Conservation (phyloP, 1,140 invertebrate genomes). For the Aethina tumida region DNA sequence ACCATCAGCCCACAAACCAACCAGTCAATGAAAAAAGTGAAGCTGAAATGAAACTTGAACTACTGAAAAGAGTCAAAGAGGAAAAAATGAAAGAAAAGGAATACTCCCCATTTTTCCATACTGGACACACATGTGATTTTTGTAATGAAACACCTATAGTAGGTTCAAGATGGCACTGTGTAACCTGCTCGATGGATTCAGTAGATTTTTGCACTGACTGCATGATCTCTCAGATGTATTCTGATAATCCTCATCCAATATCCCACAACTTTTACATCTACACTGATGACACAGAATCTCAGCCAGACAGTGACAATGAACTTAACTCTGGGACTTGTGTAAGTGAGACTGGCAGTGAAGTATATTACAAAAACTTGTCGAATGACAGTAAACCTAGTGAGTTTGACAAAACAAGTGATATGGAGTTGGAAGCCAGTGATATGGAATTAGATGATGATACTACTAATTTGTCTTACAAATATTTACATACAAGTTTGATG, state of each 20-base stretch:
- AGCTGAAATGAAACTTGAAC: conserved; percentile 25
- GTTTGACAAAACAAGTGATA: conserved; percentile 1
- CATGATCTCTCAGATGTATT: conserved; percentile 33
- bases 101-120: conserved; percentile 11
- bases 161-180: conserved; percentile 62
- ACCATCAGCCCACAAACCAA: conserved; percentile 24
- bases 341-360: neutral
- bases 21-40: conserved; percentile 15
- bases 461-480: no score
- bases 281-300: neutral
- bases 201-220: conserved; percentile 37
- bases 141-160: conserved; percentile 57
- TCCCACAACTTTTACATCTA: conserved; percentile 24
- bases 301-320: conserved; percentile 1
- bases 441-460: no score
- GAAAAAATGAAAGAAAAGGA: conserved; percentile 23
- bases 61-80: conserved; percentile 32
- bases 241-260: conserved; percentile 30
- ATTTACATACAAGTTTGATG: no score
- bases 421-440: no score
- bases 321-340: neutral
- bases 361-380: no score
- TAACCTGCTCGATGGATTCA: conserved; percentile 32
- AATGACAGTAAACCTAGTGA: neutral
- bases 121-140: conserved; percentile 42